Evolutionary conservation across 1,140 invertebrate genomes (phyloP), one percentile per base, ranked within the genome.

Genomic region (Halictus rubicundus): DNA sequence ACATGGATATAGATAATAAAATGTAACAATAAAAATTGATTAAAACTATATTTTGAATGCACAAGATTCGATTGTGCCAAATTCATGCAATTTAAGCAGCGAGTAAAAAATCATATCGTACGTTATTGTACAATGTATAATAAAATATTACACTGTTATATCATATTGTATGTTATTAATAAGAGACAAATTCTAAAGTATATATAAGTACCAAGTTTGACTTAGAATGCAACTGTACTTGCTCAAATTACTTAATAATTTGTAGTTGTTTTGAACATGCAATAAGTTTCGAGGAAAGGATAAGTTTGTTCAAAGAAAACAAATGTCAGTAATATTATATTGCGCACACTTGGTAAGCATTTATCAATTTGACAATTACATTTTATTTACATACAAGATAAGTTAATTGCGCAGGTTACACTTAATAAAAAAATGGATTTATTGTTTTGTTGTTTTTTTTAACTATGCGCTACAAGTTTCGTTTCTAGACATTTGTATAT

Each of bases 21-120:
- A 60, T 52, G 23, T 49, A 57, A 49, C 23, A 60, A 69, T 70
- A 83, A 27, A n/a, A 60, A 60, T 14, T 68, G 60, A 27, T 60
- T 66, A 16, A 66, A 39, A 79, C 49, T 74, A 16, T 73, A 79
- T 14, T 66, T 59, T 60, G n/a, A 60, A 59, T 77, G 78, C 79
- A 81, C 66, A 80, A 68, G 23, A 63, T 6, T 21, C 64, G 64
- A 84, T 25, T 73, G 84, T 85, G 84, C 79, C 83, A 85, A 85
- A 85, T 49, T 61, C 54, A 74, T 71, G 23, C 49, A 19, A 63
- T 37, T 74, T 49, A 59, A 57, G 68, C 6, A 1, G 27, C 39
- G 14, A 80, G 32, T 77, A 32, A 61, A 71, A 21, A 27, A 59
- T 71, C 3, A 70, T 12, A 42, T 42, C 39, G 39, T 42, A 42